phyloP scores from a whole-genome alignment of 2,113 vertebrate genomes.

The Psilopsiagon aymara region DNA sequence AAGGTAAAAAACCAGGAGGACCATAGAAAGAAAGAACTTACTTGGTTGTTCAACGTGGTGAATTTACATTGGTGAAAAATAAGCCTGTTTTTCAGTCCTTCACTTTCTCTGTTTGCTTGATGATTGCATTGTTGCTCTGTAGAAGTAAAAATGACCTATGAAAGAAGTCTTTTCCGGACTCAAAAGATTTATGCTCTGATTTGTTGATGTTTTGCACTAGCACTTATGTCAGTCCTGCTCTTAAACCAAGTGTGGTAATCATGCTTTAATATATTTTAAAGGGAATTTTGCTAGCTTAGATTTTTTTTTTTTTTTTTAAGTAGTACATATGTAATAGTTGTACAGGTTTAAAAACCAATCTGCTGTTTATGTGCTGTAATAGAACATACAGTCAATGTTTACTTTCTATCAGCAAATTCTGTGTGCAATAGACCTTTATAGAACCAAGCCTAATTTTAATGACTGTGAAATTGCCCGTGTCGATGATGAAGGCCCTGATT shows the following conservation, averaged over 20 bases:
- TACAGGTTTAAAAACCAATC: neutral
- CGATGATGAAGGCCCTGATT: neutral
- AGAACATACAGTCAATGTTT: neutral
- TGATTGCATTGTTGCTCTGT: constrained; percentile 39
- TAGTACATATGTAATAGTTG: neutral
- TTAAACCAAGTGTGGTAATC: constrained; percentile 11
- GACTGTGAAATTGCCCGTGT: neutral
- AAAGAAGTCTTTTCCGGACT: constrained; percentile 3
- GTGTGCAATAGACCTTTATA: neutral
- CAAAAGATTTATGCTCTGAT: constrained; percentile 38
- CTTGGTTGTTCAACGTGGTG: neutral
- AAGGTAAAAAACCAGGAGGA: constrained; percentile 36
- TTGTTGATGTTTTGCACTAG: constrained; percentile 38
- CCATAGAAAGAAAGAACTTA: neutral
- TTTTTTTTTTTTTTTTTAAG: neutral
- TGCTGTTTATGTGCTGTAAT: neutral
- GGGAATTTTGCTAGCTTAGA: neutral
- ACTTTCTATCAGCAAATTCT: neutral
- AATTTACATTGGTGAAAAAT: constrained; percentile 8
- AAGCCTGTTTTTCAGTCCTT: neutral
- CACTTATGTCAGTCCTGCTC: constrained; percentile 17
- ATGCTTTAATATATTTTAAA: constrained; percentile 5
- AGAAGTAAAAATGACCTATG: neutral
- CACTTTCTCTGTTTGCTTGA: neutral
- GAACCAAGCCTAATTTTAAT: neutral